A percentile compares a stretch with the other conserved stretches of the same genome.
Evolutionary conservation across 92 coral and sea anemone species (phyloP).

Genomic region (Porites cylindrica): DNA sequence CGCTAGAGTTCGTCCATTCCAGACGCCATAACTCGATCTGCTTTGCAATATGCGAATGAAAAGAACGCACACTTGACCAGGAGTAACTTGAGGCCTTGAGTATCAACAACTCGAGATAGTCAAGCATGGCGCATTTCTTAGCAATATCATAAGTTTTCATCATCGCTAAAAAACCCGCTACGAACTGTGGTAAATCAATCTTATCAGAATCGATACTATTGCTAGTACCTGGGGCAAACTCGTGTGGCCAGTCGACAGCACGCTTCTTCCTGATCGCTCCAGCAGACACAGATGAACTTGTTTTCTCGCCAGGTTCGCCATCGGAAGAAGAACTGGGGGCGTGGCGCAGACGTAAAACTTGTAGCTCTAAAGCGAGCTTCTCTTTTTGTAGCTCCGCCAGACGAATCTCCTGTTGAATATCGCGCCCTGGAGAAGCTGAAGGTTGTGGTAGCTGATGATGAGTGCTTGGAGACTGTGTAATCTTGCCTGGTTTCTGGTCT

Average conservation of each 20-base stretch:
- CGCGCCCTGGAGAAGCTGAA: too few species aligned
- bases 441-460: too few species aligned
- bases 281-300: background rate
- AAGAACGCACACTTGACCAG: slow-evolving; percentile 33
- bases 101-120: slow-evolving; percentile 12
- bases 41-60: slow-evolving; percentile 24
- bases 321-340: background rate
- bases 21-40: slow-evolving; percentile 7
- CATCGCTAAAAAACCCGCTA: slow-evolving; percentile 33
- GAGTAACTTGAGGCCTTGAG: slow-evolving; percentile 23
- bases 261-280: slow-evolving; percentile 23
- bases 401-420: too few species aligned
- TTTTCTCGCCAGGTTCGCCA: background rate
- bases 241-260: slow-evolving; percentile 31
- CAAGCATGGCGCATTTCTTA: slow-evolving; percentile 4
- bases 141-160: slow-evolving; percentile 3
- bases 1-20: slow-evolving; percentile 4
- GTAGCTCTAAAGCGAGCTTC: too few species aligned
- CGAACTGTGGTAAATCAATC: slow-evolving; percentile 7
- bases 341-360: too few species aligned
- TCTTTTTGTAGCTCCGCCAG: too few species aligned
- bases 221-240: slow-evolving; percentile 37
- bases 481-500: too few species aligned
- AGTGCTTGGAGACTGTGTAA: too few species aligned
- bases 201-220: slow-evolving; percentile 9